phyloP scores from a whole-genome alignment of 2,797 vertebrate genomes.

The Brachymystax lenok region DNA sequence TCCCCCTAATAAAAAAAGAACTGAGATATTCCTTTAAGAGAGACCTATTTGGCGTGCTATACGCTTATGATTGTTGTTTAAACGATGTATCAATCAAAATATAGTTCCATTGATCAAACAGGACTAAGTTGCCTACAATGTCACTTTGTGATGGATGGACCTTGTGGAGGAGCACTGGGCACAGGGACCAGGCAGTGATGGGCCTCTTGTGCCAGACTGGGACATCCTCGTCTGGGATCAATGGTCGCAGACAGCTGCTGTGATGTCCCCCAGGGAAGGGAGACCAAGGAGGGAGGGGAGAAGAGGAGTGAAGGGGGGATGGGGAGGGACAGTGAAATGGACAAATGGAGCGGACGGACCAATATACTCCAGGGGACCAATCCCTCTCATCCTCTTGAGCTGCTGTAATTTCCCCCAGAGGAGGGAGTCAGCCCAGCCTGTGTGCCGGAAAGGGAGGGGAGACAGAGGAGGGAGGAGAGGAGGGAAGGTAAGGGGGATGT shows the following conservation, averaged over 20 bases:
- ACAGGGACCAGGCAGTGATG: neutral
- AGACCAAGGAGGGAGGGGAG: neutral
- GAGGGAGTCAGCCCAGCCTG: neutral
- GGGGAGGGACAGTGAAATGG: neutral
- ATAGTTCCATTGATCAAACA: neutral
- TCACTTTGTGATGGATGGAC: neutral
- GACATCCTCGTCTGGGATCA: slow-evolving; percentile 37
- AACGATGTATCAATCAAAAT: neutral
- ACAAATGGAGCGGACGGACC: neutral
- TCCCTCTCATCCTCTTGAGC: neutral
- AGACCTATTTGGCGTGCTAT: neutral
- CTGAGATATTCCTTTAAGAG: neutral
- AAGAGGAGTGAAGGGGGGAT: neutral
- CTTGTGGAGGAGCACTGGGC: neutral
- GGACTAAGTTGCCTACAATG: neutral
- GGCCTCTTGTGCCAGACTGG: slow-evolving; percentile 6
- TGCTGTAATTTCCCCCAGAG: slow-evolving; percentile 15
- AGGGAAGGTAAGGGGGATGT: neutral
- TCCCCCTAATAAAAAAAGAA: neutral
- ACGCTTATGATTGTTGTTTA: neutral
- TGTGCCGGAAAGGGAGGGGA: neutral
- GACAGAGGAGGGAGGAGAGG: neutral
- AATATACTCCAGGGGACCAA: neutral
- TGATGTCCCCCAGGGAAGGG: slow-evolving; percentile 1
- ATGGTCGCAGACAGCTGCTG: slow-evolving; percentile 33